Evolutionary conservation across 2,797 vertebrate genomes (phyloP), one percentile per base, ranked within the genome.

Genomic region (Todus mexicanus): DNA sequence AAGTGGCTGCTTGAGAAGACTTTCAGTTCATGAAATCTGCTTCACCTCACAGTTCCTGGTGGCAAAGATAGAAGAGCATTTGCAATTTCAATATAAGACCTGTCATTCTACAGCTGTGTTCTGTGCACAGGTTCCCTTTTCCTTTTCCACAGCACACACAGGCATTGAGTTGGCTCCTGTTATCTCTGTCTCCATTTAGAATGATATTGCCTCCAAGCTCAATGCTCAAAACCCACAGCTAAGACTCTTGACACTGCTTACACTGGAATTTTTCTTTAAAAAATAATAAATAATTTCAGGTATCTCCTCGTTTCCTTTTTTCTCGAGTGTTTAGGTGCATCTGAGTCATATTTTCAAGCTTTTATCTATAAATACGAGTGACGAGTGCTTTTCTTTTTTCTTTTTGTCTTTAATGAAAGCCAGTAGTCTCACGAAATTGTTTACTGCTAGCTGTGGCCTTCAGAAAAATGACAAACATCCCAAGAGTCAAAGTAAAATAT

Each of bases 391-490:
- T 68, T 65, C 8, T 57, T 75, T 40, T 1, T 5, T 53, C 6
- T 71, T 84, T 11, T 71, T 78, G 59, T 29, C 22, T 83, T 65
- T 43, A 75, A 40, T 85, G 76, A 45, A 91, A 84, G 69, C 29
- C 1, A 8, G n/a, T 21, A 76, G 33, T 78, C 25, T 81, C 50
- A 61, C 15, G 37, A 31, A 85, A 65, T 59, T 26, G 6, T 35
- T 85, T 66, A 18, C 47, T 80, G 50, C 47, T 71, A 80, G 40
- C 76, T 2, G 1, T 43, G 45, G 75, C 57, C 61, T 93, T 84
- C 68, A 84, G 42, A 74, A 89, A 92, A 92, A 25, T 18, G 78
- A 35, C 57, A 80, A 79, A 72, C 45, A 73, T 73, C 66, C 40
- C 40, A 64, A 65, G 63, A 94, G 13, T 69, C 10, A 48, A 85